These are phyloP conservation scores for Rhinolophus sinicus DNA, from an alignment of 2,113 vertebrate species.

Conservation along the genomic window DNA sequence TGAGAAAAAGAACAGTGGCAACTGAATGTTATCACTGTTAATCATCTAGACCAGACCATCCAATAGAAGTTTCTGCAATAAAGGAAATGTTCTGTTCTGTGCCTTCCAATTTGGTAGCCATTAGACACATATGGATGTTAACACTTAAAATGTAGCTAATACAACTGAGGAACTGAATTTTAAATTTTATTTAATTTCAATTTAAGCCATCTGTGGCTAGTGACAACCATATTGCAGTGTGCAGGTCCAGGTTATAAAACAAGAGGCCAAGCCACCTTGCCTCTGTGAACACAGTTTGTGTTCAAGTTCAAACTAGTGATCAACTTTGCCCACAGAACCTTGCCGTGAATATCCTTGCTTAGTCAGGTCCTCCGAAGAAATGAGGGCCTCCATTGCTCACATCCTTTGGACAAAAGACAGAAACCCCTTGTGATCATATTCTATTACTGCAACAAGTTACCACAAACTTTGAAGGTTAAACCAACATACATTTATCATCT, in stretches of 20 bases:
- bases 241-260: neutral
- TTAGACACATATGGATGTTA: neutral
- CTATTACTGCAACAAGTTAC: neutral
- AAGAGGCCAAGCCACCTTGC: neutral
- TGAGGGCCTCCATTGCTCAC: neutral
- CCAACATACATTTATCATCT: neutral
- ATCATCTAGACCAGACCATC: neutral
- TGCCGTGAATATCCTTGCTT: neutral
- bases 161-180: neutral
- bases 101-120: neutral
- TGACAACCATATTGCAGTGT: neutral
- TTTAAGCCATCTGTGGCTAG: neutral
- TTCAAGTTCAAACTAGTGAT: neutral
- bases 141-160: slow-evolving; percentile 35
- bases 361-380: neutral
- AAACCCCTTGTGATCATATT: neutral
- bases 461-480: neutral
- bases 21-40: neutral
- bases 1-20: slow-evolving; percentile 31
- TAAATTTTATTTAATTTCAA: slow-evolving; percentile 25
- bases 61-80: neutral
- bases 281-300: neutral
- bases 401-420: neutral
- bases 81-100: neutral
- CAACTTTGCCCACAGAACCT: neutral